Percentiles rank a stretch among this genome's conserved stretches.
phyloP scores from a whole-genome alignment of 2,113 vertebrate species.

The Laticauda colubrina region DNA sequence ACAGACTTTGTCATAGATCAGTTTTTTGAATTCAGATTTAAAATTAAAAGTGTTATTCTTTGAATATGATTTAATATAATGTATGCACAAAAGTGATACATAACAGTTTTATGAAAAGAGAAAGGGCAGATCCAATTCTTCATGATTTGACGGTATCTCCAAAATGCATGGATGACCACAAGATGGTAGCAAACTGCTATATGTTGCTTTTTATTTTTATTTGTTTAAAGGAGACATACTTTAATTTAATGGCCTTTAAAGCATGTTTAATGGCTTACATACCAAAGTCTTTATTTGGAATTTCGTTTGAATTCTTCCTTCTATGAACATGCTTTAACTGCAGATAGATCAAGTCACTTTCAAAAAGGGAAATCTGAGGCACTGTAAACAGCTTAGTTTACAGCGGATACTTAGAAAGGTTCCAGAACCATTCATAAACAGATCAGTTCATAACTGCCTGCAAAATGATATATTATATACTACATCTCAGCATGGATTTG shows the following conservation, averaged over 20 bases:
- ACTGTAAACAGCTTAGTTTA: neutral
- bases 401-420: neutral
- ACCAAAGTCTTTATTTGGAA: neutral
- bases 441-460: neutral
- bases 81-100: neutral
- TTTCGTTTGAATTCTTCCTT: neutral
- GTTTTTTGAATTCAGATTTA: neutral
- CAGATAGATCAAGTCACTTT: neutral
- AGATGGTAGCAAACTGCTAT: slow-evolving; percentile 2
- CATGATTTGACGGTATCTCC: neutral
- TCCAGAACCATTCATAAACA: neutral
- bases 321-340: neutral
- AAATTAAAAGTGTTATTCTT: neutral
- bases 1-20: neutral
- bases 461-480: neutral
- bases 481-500: neutral
- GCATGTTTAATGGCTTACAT: neutral
- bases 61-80: neutral
- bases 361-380: neutral
- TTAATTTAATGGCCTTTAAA: neutral
- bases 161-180: neutral
- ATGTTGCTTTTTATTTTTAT: neutral
- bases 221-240: neutral
- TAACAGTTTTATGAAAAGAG: neutral
- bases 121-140: neutral